Conservation (phyloP, 2,113 vertebrate species). For the Orcinus orca region DNA sequence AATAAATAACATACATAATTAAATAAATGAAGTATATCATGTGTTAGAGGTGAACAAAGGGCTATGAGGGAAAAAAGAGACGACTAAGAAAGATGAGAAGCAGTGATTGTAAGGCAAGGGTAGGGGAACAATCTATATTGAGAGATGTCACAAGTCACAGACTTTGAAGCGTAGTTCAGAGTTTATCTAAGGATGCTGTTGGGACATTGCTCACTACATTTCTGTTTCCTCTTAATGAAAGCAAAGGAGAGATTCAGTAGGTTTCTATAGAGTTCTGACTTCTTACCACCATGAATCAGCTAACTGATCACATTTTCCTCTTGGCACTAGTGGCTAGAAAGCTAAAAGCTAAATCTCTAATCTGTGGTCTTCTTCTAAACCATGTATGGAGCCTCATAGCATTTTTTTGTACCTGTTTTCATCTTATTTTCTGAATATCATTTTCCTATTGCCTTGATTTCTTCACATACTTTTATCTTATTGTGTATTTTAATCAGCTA, state of each 20-base stretch:
- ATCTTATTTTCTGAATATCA: background rate
- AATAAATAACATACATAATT: background rate
- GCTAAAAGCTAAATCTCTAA: background rate
- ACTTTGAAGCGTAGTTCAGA: background rate
- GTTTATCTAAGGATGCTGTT: background rate
- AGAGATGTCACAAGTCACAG: background rate
- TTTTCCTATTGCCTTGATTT: background rate
- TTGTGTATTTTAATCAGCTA: background rate
- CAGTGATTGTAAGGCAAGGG: background rate
- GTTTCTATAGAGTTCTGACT: background rate
- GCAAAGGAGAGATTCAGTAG: background rate
- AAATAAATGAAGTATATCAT: background rate
- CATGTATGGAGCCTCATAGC: accelerated
- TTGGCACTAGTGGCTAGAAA: background rate
- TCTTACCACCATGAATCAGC: background rate
- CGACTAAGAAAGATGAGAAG: background rate
- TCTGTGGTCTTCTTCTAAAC: background rate
- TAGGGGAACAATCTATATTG: accelerated
- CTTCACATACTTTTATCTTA: background rate
- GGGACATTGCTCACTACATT: background rate
- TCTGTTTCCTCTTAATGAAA: background rate
- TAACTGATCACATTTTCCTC: background rate
- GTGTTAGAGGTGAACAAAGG: background rate
- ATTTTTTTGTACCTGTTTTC: background rate
- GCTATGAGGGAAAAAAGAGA: background rate